Evolutionary conservation across 1,140 invertebrate genomes (phyloP).

Genomic region (Drosophila nikananu): DNA sequence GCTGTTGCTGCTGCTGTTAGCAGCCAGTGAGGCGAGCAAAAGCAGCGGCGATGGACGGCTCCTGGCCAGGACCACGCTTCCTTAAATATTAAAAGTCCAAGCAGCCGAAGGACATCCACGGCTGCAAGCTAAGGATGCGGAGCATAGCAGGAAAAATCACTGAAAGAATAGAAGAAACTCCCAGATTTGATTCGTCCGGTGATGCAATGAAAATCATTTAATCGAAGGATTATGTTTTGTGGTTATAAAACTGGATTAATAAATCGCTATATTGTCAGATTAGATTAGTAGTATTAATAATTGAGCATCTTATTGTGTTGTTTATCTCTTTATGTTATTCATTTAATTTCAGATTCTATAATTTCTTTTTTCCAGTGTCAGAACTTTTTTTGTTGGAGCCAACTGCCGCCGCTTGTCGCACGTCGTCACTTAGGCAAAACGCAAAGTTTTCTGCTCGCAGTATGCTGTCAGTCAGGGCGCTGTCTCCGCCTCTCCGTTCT

Average conservation of each 20-base stretch:
- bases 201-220: neutral
- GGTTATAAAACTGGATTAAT: too few relatives aligned
- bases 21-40: constrained; percentile 56
- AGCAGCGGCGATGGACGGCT: constrained; percentile 33
- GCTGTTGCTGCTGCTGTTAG: constrained; percentile 47
- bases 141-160: neutral
- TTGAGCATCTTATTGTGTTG: too few relatives aligned
- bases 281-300: too few relatives aligned
- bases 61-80: constrained; percentile 32
- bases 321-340: too few relatives aligned
- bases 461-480: constrained; percentile 44
- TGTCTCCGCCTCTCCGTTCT: constrained; percentile 7
- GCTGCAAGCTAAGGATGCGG: neutral
- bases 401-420: constrained; percentile 71
- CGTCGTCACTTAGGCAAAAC: constrained; percentile 82
- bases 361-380: neutral
- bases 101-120: constrained; percentile 32
- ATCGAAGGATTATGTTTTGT: too few relatives aligned
- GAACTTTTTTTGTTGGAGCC: constrained; percentile 19
- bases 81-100: constrained; percentile 79
- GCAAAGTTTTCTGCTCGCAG: constrained; percentile 66
- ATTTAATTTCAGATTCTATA: neutral
- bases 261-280: too few relatives aligned
- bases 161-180: neutral
- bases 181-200: neutral